Evolutionary conservation across 2,113 vertebrate species (phyloP).

Genomic region (Semicossyphus pulcher): DNA sequence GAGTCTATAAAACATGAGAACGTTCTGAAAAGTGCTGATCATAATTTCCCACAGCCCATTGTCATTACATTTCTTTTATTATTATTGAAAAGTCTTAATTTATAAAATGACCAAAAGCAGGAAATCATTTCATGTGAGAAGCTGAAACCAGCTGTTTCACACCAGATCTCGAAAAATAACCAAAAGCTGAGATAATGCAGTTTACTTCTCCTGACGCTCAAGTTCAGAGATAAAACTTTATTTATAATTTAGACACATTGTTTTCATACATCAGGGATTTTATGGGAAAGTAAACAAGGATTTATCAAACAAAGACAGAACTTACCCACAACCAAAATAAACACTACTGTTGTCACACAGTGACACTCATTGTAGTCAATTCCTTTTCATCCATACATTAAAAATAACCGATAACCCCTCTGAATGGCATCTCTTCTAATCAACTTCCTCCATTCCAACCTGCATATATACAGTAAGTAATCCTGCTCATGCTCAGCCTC

Average conservation of each 20-base stretch:
- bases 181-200: too few relatives aligned
- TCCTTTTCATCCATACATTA: conserved; percentile 24
- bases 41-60: too few relatives aligned
- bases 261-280: background rate
- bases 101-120: too few relatives aligned
- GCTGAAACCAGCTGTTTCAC: too few relatives aligned
- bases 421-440: background rate
- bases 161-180: too few relatives aligned
- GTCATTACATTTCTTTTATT: too few relatives aligned
- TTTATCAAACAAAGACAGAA: conserved; percentile 44
- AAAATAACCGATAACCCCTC: background rate
- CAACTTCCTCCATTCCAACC: background rate
- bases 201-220: background rate
- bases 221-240: background rate
- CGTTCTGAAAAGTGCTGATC: too few relatives aligned
- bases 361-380: conserved; percentile 37
- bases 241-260: conserved; percentile 9
- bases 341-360: conserved; percentile 55
- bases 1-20: too few relatives aligned
- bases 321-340: background rate
- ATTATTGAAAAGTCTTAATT: too few relatives aligned
- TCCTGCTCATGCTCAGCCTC: background rate
- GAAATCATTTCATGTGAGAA: too few relatives aligned
- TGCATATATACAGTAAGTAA: background rate
- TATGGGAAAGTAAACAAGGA: background rate